Evolutionary conservation across 2,797 vertebrate genomes (phyloP), one percentile per base, ranked within the genome.

Genomic region (Oophaga sylvatica): DNA sequence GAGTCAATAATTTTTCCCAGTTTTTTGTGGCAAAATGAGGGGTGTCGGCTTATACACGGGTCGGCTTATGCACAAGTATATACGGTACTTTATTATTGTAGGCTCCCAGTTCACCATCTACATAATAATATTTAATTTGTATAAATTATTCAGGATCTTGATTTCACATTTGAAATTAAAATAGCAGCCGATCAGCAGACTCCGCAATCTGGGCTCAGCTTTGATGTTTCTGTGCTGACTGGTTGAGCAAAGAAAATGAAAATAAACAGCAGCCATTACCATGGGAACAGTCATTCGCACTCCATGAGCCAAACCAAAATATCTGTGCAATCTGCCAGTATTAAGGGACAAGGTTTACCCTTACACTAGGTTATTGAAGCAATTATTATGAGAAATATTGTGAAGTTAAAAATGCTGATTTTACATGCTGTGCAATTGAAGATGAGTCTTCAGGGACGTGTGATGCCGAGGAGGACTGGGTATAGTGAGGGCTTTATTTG

Each of bases 151-250:
- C 11, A 41, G 5, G 11, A 84, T 29, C 41, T 20, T 77, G 59
- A 62, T 77, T 17, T 77, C 73, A 29, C 41, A 65, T 85, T 78
- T 78, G 17, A 53, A 77, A 67, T 85, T 29, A 77, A 77, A 84
- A 77, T 84, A 76, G 71, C 83, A 77, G 71, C 68, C 19, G 83
- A 77, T 85, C 73, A 85, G 3, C 83, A 53, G 71, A 75, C 82
- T 60, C 56, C 0, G 70, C 70, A 83, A 59, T 75, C 82, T 84
- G 59, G 22, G 22, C 22, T 70, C 19, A 57, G 62, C 84, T 86
- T 86, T 86, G 84, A 86, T 79, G 84, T 86, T 80, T 80, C 53
- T 80, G 63, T 80, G 75, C 84, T 57, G 75, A 56, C 84, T 80
- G 63, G 62, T 70, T 79, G 41, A 79, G 84, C 29, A 59, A 45